Conservation (phyloP, 2,888 invertebrate species). For the Melanotus villosus region DNA sequence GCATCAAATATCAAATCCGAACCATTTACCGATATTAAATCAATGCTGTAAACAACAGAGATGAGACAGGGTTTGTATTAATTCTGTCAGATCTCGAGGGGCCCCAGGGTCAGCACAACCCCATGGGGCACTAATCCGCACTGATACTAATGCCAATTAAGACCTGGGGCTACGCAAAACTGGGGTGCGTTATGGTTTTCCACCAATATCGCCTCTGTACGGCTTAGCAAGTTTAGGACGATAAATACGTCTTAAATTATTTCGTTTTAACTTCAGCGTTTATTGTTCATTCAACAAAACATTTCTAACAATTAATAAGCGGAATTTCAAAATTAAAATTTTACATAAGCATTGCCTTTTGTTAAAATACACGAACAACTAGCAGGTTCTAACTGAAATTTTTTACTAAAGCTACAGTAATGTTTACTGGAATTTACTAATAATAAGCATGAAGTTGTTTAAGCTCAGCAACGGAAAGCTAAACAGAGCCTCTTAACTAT, state of each 20-base stretch:
- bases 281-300: not conserved
- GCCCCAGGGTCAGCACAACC: conserved; percentile 45
- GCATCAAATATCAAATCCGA: conserved; percentile 49
- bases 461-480: too few species aligned
- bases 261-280: conserved; percentile 9
- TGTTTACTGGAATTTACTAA: too few species aligned
- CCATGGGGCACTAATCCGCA: conserved; percentile 53
- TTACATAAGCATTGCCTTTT: too few species aligned
- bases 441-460: too few species aligned
- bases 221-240: conserved; percentile 1
- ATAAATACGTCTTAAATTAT: not conserved
- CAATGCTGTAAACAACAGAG: conserved; percentile 50
- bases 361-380: too few species aligned
- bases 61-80: conserved; percentile 47
- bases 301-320: too few species aligned
- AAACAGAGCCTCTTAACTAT: too few species aligned
- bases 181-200: conserved; percentile 34
- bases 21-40: conserved; percentile 53
- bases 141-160: conserved; percentile 57
- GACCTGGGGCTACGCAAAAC: conserved; percentile 45
- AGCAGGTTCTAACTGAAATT: too few species aligned
- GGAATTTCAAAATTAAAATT: too few species aligned
- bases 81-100: conserved; percentile 46
- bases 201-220: conserved; percentile 3
- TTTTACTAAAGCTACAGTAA: too few species aligned